Evolutionary conservation across 2,888 invertebrate species (phyloP), one percentile per base, ranked within the genome.

Genomic region (Heliothis peltigera): DNA sequence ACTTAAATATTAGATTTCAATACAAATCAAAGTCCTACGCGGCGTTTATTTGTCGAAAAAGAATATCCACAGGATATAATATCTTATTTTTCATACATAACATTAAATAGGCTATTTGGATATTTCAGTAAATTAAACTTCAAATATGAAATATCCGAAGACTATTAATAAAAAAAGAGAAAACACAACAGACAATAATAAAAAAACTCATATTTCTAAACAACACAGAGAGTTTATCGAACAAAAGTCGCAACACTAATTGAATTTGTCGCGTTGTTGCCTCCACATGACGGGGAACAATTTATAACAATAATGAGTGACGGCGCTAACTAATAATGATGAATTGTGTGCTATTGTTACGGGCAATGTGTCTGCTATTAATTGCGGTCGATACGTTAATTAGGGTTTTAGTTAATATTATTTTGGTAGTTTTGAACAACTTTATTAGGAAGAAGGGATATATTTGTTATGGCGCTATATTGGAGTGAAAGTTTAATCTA

Each of bases 231-330:
- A n/a, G 17, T 21, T 21, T 42, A 54, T 22, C n/a, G 19, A 52
- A 47, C 19, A 70, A 70, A 75, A 44, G 21, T 70, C 44, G 12
- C 8, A n/a, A 22, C 18, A 47, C 21, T 66, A 70, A 70, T 66
- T 65, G 32, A 65, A 80, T 78, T 74, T 63, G 62, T 74, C 55
- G 46, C 39, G 1, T 12, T 62, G 46, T 49, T 58, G 60, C 51
- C 70, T 35, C 32, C 46, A 42, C 28, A 35, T 21, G 25, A 28
- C 39, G 12, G 35, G 5, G 62, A 75, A 58, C 83, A 76, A 86
- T 86, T 86, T 79, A 82, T 81, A 77, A 84, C 76, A 84, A 84
- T 86, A 82, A 82, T 76, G 69, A 67, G 19, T 58, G 85, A 80
- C 81, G 75, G 54, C 48, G 19, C 64, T 78, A 80, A 84, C 68